Evolutionary conservation across 2,113 vertebrate genomes (phyloP).

Genomic region (Hippocampus abdominalis): DNA sequence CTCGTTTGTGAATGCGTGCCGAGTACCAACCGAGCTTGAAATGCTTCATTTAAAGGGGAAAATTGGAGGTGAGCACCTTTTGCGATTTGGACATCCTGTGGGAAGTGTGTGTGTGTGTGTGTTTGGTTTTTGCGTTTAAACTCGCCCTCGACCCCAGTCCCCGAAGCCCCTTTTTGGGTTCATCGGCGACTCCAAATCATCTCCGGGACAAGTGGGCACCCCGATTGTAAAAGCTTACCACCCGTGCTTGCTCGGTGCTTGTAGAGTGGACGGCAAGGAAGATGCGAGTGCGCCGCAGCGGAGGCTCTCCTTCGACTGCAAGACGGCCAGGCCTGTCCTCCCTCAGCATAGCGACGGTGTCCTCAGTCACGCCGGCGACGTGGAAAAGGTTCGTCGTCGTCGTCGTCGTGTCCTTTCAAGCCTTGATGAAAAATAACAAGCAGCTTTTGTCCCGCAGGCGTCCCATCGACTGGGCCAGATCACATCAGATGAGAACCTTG

Average conservation of each 20-base stretch:
- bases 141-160: too few relatives aligned
- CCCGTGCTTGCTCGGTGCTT: slow-evolving; percentile 1
- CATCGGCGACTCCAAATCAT: too few relatives aligned
- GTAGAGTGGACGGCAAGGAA: slow-evolving; percentile 91
- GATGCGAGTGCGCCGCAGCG: slow-evolving; percentile 77
- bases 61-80: too few relatives aligned
- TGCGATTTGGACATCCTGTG: too few relatives aligned
- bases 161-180: too few relatives aligned
- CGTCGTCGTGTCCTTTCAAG: neutral
- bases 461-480: slow-evolving; percentile 74
- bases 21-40: too few relatives aligned
- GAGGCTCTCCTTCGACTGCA: slow-evolving; percentile 81
- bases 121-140: too few relatives aligned
- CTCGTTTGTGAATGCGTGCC: too few relatives aligned
- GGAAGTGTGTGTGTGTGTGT: too few relatives aligned
- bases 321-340: slow-evolving; percentile 77
- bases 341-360: slow-evolving; percentile 78
- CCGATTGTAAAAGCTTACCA: neutral
- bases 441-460: slow-evolving; percentile 52
- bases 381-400: slow-evolving; percentile 64
- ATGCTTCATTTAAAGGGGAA: too few relatives aligned
- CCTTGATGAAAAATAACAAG: neutral
- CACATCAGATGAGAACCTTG: slow-evolving; percentile 81
- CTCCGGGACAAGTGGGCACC: too few relatives aligned
- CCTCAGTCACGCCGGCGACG: slow-evolving; percentile 75